Percentiles rank a stretch among this genome's conserved stretches.
phyloP scores from a whole-genome alignment of 2,888 invertebrate genomes.

The Agrochola lychnidis region DNA sequence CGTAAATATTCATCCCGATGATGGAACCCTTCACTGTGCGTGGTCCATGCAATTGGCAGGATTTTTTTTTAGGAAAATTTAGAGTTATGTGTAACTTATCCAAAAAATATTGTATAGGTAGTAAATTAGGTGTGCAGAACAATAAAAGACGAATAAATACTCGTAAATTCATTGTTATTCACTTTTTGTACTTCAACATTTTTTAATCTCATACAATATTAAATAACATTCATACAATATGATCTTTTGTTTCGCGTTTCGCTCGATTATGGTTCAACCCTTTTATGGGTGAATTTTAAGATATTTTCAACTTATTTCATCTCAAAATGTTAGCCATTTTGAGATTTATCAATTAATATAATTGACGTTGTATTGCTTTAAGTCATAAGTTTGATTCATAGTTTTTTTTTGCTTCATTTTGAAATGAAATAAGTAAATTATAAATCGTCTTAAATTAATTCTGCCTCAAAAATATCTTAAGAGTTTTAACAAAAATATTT shows the following conservation, averaged over 20 bases:
- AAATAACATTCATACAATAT: constrained; percentile 84
- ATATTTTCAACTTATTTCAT: constrained; percentile 25
- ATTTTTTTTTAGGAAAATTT: too few species aligned
- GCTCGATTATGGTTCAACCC: constrained; percentile 66
- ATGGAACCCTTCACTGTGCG: too few species aligned
- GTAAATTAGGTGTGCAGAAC: neutral
- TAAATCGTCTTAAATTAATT: neutral
- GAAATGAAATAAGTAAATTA: constrained; percentile 17
- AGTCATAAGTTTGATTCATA: constrained; percentile 24
- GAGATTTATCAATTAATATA: constrained; percentile 65
- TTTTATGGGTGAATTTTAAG: neutral
- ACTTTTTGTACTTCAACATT: constrained; percentile 88
- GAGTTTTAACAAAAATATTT: neutral
- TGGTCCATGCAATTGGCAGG: too few species aligned
- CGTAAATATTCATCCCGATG: too few species aligned
- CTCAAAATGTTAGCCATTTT: constrained; percentile 19
- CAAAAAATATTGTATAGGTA: too few species aligned
- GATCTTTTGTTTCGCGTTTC: constrained; percentile 70
- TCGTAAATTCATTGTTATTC: constrained; percentile 84
- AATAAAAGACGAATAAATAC: constrained; percentile 83
- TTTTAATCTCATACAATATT: constrained; percentile 87
- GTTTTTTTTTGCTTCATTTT: constrained; percentile 20
- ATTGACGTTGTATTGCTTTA: constrained; percentile 62
- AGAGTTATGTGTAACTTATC: too few species aligned
- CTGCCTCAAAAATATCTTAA: constrained; percentile 5